Base-by-base conservation (phyloP, 2,113 vertebrate species). In the Phasianus colchicus region DNA sequence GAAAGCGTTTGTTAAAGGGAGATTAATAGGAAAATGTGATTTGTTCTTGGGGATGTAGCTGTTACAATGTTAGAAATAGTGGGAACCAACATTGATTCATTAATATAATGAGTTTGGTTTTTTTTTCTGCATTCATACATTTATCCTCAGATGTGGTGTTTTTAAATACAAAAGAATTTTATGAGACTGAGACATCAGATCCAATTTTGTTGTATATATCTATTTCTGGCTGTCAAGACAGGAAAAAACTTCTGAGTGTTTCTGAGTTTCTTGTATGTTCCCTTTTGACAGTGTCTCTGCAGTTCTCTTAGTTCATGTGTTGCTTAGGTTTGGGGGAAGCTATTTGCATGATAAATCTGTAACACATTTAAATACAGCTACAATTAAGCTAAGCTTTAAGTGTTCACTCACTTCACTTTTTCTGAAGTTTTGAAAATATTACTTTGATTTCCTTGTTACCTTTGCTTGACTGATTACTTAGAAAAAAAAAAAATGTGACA, bases 71-170 rank as follows among this genome's bases (percentile, higher is more conserved):
- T 73, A 90, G 67, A 95, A 83, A 83, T 42, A 45, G 61, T 91
- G 92, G 90, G 83, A 91, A 88, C 40, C 36, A 80, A 76, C 24
- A 84, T 54, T 74, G 66, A 78, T 91, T 82, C 63, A 90, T 80
- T 81, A 61, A 61, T 92, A 47, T 78, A 79, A 71, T 76, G 27
- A 65, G 10, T 9, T 29, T 48, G 47, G 25, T 12, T 34, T 42
- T 50, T 50, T 47, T 54, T 76, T 86, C 40, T 92, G 87, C 73
- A 45, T 80, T 47, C 4, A 34, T 32, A 24, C 74, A 83, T 93
- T 91, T 78, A 69, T 83, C 94, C 71, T 93, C 63, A 90, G 70
- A 92, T 86, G 90, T 73, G 73, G 76, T 86, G 13, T 17, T 91
- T 80, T 95, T 73, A 66, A 94, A 79, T 84, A 82, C 8, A 75